phyloP scores from a whole-genome alignment of 2,888 invertebrate genomes.

The Melanchra persicariae region DNA sequence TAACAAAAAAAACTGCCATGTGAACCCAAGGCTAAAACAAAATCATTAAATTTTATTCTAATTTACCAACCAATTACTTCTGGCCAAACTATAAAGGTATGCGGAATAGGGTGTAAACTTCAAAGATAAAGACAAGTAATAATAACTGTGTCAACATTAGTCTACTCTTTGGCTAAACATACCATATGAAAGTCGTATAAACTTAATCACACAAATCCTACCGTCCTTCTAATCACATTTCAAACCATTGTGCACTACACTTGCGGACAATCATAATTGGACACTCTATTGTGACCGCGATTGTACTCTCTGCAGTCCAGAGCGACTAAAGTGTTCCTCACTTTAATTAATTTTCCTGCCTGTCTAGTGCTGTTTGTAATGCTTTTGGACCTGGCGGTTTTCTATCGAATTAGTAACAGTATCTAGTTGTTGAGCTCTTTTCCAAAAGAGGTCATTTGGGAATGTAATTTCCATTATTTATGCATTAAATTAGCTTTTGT shows the following conservation, averaged over 20 bases:
- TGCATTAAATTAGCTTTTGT: background rate
- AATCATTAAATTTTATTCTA: too few relatives aligned
- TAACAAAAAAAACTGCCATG: too few relatives aligned
- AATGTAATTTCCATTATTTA: background rate
- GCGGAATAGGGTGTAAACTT: too few relatives aligned
- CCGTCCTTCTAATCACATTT: constrained; percentile 11
- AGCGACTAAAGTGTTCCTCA: constrained; percentile 27
- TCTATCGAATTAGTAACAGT: background rate
- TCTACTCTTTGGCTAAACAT: too few relatives aligned
- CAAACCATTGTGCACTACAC: constrained; percentile 32
- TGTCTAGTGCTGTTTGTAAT: constrained; percentile 28
- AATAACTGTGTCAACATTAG: too few relatives aligned
- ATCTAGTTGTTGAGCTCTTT: background rate
- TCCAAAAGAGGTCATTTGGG: background rate
- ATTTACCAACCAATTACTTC: too few relatives aligned
- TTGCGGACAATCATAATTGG: constrained; percentile 52
- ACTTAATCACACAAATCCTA: background rate
- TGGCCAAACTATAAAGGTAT: too few relatives aligned
- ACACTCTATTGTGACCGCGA: constrained; percentile 32
- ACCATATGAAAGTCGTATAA: background rate
- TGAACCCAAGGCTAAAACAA: too few relatives aligned
- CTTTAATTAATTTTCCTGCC: constrained; percentile 45
- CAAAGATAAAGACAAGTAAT: too few relatives aligned
- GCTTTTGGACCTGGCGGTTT: background rate
- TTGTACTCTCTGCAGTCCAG: constrained; percentile 43